Base-by-base conservation (phyloP, 2,797 vertebrate species). In the Odontamblyopus rebecca region DNA sequence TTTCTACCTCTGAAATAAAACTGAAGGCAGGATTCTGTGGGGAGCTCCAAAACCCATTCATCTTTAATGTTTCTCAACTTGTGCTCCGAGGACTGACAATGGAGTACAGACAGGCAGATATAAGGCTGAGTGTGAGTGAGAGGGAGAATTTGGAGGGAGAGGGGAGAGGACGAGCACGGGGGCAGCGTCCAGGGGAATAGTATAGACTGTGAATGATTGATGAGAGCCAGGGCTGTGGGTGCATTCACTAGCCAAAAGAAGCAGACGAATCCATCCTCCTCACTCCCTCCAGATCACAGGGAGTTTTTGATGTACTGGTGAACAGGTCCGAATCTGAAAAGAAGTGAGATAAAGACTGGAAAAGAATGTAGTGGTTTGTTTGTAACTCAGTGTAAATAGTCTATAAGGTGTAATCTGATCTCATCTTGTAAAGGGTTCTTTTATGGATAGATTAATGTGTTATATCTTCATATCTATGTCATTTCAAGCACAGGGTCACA, bases 131-230 rank as follows among this genome's bases (percentile, higher is more conserved):
- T 72, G 75, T 74, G 65, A 73, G 75, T 74, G 65, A 73, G 80
- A 80, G 61, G 71, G 72, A 73, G 80, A 84, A 82, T 84, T 76
- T 83, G 78, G 79, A 78, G 79, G 79, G 77, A 81, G 71, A 78
- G 78, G 78, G 82, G 70, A 80, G 76, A 86, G 80, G 87, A 86
- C 26, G 32, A 2, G 60, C 30, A 72, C 72, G 67, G 77, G 83
- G 86, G 82, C 85, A 90, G 83, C 78, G 89, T 88, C 86, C 82
- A 75, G 75, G 89, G 88, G 89, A 91, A 92, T 89, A 84, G 82
- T 83, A 87, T 83, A 82, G 80, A 88, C 86, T 84, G 82, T 94
- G 89, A 94, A 95, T 94, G 92, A 95, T 93, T 93, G 94, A 95
- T 94, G 93, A 94, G 86, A 65, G 88, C 89, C 89, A 84, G 88